Base-by-base conservation (phyloP, 2,888 invertebrate genomes). In the Mantis religiosa region DNA sequence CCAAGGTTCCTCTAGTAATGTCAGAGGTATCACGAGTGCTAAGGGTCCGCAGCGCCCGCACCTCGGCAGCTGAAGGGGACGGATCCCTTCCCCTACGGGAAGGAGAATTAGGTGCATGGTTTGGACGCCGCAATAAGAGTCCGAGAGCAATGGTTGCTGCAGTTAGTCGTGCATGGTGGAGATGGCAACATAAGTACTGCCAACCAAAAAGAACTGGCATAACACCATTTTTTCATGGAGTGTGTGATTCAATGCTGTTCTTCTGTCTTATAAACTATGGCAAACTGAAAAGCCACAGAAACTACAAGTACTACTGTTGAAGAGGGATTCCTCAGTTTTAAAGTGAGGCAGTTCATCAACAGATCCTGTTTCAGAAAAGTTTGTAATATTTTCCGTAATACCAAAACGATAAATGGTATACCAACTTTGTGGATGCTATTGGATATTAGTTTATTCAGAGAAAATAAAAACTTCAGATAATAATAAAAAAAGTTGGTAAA, bases 101-200 rank as follows among this genome's bases (percentile, higher is more conserved):
- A n/a, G n/a, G n/a, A n/a, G n/a, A n/a, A n/a, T n/a, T n/a, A n/a
- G n/a, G n/a, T n/a, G n/a, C n/a, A n/a, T n/a, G n/a, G n/a, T n/a
- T n/a, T n/a, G n/a, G n/a, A n/a, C n/a, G n/a, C n/a, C n/a, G n/a
- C n/a, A n/a, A n/a, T n/a, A n/a, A n/a, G n/a, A n/a, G n/a, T n/a
- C n/a, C n/a, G n/a, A n/a, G n/a, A n/a, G n/a, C n/a, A n/a, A n/a
- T n/a, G n/a, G n/a, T n/a, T n/a, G n/a, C n/a, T n/a, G n/a, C n/a
- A n/a, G n/a, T n/a, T n/a, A n/a, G n/a, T n/a, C n/a, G n/a, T n/a
- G 98, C 96, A 87, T 98, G 95, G 94, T 98, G 98, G 98, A 96
- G 98, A 92, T 98, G 98, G 98, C 96, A 97, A 92, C 97, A 98
- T 93, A 98, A 97, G 93, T 98, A 97, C 92, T 93, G 97, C 89